Conservation (phyloP, 2,797 vertebrate species). For the Crocidura indochinensis region DNA sequence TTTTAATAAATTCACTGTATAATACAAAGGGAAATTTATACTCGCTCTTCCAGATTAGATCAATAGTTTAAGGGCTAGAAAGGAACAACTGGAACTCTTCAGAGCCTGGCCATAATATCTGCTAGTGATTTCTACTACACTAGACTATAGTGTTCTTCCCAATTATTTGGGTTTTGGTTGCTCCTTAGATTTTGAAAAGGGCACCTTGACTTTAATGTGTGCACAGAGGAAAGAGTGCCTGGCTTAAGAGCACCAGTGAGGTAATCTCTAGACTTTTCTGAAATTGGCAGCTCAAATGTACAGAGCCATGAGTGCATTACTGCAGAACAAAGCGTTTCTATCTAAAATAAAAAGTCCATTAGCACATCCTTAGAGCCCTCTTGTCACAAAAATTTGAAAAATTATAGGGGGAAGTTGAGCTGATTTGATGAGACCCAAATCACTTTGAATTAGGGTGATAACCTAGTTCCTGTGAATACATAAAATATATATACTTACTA, state of each 20-base stretch:
- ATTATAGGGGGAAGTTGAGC: conserved; percentile 30
- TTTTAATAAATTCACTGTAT: background rate
- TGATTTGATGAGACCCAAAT: conserved; percentile 42
- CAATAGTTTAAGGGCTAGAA: conserved; percentile 39
- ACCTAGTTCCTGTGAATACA: conserved; percentile 26
- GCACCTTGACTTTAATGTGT: background rate
- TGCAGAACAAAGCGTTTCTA: conserved; percentile 41
- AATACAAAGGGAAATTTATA: conserved; percentile 30
- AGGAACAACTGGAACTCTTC: conserved; percentile 22
- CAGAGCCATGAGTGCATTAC: conserved; percentile 32
- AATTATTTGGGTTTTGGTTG: conserved; percentile 22
- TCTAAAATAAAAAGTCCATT: conserved; percentile 48
- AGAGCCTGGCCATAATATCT: background rate
- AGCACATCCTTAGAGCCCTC: background rate
- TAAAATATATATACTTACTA: conserved; percentile 33
- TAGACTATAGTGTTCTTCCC: background rate
- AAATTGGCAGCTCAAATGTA: conserved; percentile 34
- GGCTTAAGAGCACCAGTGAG: conserved; percentile 3
- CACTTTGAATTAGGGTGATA: conserved; percentile 51
- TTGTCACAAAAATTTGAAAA: background rate
- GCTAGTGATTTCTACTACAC: conserved; percentile 16
- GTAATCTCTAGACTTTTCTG: conserved; percentile 61
- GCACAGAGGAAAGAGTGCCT: background rate
- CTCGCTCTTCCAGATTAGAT: background rate
- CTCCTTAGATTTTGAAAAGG: background rate